A percentile compares a stretch with the other conserved stretches of the same genome.
phyloP scores from a whole-genome alignment of 2,888 invertebrate genomes.

The Microctonus hyperodae region DNA sequence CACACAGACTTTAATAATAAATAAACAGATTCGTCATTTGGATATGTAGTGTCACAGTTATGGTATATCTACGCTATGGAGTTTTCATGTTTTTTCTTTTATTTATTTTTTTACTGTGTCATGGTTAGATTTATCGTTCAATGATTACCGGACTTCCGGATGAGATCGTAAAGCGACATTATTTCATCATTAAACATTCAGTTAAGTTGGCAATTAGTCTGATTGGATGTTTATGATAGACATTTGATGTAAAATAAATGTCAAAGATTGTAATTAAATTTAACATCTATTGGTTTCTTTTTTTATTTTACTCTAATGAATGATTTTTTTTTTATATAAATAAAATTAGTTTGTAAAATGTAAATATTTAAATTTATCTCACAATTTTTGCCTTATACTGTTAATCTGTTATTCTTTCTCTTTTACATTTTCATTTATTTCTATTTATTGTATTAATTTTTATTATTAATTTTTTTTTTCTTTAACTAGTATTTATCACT shows the following conservation, averaged over 20 bases:
- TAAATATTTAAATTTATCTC: too few species aligned
- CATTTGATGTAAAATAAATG: not conserved
- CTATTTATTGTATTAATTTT: not conserved
- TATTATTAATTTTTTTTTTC: not conserved
- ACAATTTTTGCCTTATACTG: slow-evolving; percentile 28
- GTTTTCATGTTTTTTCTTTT: not conserved
- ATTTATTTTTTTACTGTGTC: not conserved
- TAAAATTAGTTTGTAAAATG: not conserved
- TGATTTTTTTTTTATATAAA: not conserved
- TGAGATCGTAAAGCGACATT: not conserved
- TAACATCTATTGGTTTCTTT: not conserved
- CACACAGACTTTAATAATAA: not conserved
- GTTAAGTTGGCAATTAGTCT: not conserved
- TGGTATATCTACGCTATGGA: too few species aligned
- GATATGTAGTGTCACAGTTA: too few species aligned
- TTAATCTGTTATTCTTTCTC: slow-evolving; percentile 31
- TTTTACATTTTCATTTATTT: slow-evolving; percentile 4
- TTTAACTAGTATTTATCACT: slow-evolving; percentile 4
- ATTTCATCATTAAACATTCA: not conserved
- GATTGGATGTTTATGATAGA: not conserved
- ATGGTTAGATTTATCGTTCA: not conserved
- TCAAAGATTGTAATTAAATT: not conserved
- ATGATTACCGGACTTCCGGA: not conserved
- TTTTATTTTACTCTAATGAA: not conserved
- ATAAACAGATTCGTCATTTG: not conserved